These are phyloP conservation scores for Aplysia californica DNA, from an alignment of 1,140 invertebrate genomes.

Conservation along the genomic window DNA sequence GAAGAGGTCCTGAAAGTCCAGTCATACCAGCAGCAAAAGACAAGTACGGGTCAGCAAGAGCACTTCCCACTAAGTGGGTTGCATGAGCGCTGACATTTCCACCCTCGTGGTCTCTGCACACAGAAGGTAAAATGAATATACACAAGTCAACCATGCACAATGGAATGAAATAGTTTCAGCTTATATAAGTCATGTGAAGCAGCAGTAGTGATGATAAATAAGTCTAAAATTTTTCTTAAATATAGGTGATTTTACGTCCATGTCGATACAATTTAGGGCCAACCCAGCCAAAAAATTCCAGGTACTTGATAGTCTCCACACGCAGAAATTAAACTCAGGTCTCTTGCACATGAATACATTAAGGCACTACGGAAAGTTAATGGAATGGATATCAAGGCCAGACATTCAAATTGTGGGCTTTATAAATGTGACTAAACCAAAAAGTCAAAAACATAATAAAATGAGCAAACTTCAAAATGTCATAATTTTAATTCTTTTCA, in stretches of 20 bases:
- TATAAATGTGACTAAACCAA: background rate
- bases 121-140: constrained; percentile 22
- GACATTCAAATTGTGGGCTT: too few species aligned
- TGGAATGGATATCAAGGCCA: too few species aligned
- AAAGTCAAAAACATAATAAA: background rate
- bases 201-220: background rate
- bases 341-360: too few species aligned
- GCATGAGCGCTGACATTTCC: constrained; percentile 96
- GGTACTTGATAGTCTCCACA: too few species aligned
- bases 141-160: too few species aligned
- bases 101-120: constrained; percentile 88
- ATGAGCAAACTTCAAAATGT: background rate
- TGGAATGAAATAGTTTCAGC: background rate
- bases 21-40: constrained; percentile 95
- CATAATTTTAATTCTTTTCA: background rate
- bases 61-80: constrained; percentile 93
- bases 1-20: constrained; percentile 93
- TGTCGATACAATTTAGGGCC: too few species aligned
- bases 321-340: too few species aligned
- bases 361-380: too few species aligned
- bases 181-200: background rate
- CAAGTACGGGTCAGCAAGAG: constrained; percentile 93
- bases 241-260: too few species aligned
- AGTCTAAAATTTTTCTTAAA: too few species aligned
- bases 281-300: too few species aligned